These are phyloP conservation scores for Nysson spinosus DNA, from an alignment of 2,888 invertebrate genomes.

Conservation along the genomic window DNA sequence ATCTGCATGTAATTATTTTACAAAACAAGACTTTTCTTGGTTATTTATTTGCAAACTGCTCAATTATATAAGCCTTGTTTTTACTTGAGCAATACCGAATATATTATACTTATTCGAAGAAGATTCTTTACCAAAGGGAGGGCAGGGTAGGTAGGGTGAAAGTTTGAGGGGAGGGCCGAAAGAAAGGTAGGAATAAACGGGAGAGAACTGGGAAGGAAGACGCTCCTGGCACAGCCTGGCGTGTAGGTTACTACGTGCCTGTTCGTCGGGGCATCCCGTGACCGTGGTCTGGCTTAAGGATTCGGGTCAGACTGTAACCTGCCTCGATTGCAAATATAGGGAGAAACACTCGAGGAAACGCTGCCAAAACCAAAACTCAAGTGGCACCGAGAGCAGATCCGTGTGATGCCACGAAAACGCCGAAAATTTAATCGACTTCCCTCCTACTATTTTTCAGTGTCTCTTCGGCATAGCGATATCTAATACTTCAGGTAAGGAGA, in stretches of 20 bases:
- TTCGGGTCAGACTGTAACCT: slow-evolving; percentile 73
- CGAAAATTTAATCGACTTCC: slow-evolving; percentile 66
- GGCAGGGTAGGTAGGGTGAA: slow-evolving; percentile 34
- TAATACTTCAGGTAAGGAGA: not conserved
- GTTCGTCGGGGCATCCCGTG: slow-evolving; percentile 66
- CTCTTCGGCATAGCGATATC: slow-evolving; percentile 1
- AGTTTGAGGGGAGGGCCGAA: slow-evolving; percentile 50
- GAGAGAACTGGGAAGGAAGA: slow-evolving; percentile 54
- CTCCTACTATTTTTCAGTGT: slow-evolving; percentile 35
- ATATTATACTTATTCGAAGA: slow-evolving; percentile 43
- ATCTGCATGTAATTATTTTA: no score
- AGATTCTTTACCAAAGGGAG: slow-evolving; percentile 29
- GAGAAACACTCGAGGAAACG: slow-evolving; percentile 67
- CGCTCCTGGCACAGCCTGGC: slow-evolving; percentile 64
- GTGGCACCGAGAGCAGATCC: slow-evolving; percentile 56
- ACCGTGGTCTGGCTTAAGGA: slow-evolving; percentile 69
- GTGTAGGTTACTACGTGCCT: slow-evolving; percentile 70
- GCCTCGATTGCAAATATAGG: slow-evolving; percentile 72
- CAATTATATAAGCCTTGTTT: slow-evolving; percentile 48
- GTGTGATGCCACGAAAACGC: slow-evolving; percentile 57
- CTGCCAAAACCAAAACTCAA: slow-evolving; percentile 73
- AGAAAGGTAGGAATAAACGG: slow-evolving; percentile 45
- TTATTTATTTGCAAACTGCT: slow-evolving; percentile 20
- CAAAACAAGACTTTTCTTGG: no score
- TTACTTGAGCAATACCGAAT: slow-evolving; percentile 48